A percentile compares a stretch with the other conserved stretches of the same genome.
These are phyloP conservation scores for Orchestia grillus DNA, from an alignment of 1,140 invertebrate genomes.

Conservation along the genomic window DNA sequence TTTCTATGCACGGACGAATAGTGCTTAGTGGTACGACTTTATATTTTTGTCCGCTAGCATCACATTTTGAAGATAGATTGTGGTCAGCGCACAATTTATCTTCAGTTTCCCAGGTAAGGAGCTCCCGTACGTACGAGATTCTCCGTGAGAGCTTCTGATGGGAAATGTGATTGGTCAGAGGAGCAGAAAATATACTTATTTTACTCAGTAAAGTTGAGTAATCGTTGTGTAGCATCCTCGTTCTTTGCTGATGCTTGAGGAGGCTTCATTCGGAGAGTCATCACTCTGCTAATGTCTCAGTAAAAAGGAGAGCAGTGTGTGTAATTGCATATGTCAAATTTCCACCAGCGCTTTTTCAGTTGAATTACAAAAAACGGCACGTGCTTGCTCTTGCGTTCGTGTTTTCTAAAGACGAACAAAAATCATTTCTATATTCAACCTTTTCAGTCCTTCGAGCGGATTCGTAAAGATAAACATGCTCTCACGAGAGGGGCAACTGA, in stretches of 20 bases:
- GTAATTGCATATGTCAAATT: not conserved
- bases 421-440: too few relatives aligned
- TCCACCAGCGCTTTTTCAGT: not conserved
- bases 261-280: not conserved
- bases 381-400: too few relatives aligned
- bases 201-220: not conserved
- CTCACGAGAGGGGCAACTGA: too few relatives aligned
- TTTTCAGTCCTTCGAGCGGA: too few relatives aligned
- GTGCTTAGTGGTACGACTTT: not conserved
- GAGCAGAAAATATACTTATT: not conserved
- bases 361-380: too few relatives aligned
- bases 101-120: not conserved
- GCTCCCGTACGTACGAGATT: not conserved
- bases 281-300: not conserved
- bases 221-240: not conserved
- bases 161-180: not conserved
- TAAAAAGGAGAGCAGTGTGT: not conserved
- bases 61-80: not conserved
- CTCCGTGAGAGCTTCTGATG: not conserved
- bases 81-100: not conserved
- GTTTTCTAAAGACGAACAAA: too few relatives aligned
- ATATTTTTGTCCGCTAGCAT: not conserved
- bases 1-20: not conserved
- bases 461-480: too few relatives aligned
- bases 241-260: not conserved